Evolutionary conservation across 2,888 invertebrate genomes (phyloP).

Genomic region (Carpatolechia fugitivella): DNA sequence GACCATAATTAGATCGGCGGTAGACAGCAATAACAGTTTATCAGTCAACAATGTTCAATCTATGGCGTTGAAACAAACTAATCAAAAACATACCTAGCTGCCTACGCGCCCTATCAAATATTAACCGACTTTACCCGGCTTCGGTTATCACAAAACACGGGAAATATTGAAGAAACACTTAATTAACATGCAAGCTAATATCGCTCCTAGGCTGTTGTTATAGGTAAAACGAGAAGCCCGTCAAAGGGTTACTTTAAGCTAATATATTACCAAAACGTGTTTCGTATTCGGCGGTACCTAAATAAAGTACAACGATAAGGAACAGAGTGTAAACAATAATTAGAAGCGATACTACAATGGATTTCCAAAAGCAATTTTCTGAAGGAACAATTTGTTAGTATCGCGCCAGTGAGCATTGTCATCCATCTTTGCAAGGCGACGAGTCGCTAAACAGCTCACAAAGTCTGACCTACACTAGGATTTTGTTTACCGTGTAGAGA

Average conservation of each 20-base stretch:
- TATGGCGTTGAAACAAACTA: not conserved
- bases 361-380: no score
- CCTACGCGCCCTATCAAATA: not conserved
- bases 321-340: no score
- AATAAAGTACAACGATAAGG: no score
- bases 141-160: not conserved
- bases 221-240: constrained; percentile 30
- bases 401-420: no score
- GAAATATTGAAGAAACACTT: constrained; percentile 46
- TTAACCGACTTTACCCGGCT: not conserved
- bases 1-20: not conserved
- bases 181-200: constrained; percentile 48
- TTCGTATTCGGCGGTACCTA: constrained; percentile 27
- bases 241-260: constrained; percentile 47
- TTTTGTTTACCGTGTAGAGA: no score
- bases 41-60: not conserved
- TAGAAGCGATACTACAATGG: no score
- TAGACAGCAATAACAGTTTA: no score
- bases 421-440: no score
- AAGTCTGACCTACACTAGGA: no score
- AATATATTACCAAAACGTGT: constrained; percentile 52
- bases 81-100: not conserved
- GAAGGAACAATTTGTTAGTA: no score
- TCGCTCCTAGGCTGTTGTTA: constrained; percentile 9
- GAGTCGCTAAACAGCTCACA: no score